These are phyloP conservation scores for Antrozous pallidus DNA, from an alignment of 2,797 vertebrate species.

Conservation along the genomic window DNA sequence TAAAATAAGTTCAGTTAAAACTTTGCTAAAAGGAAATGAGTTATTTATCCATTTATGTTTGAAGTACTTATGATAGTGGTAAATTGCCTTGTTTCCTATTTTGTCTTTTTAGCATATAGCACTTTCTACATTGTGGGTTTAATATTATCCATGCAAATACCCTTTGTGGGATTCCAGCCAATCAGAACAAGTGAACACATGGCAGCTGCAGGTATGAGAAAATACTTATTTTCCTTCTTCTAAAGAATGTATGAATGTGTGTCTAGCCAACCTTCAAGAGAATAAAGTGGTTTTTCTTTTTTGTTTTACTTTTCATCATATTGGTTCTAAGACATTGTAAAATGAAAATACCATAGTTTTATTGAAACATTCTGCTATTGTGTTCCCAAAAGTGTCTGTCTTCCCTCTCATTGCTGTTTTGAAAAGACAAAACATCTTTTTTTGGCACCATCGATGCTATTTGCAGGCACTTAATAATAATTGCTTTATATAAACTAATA, in stretches of 20 bases:
- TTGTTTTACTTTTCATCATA: not conserved
- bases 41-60: not conserved
- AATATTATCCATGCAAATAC: constrained; percentile 98
- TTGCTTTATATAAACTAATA: not conserved
- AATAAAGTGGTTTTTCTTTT: not conserved
- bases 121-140: constrained; percentile 98
- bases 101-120: constrained; percentile 91
- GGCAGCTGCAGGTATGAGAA: constrained; percentile 93
- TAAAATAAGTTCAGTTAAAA: constrained; percentile 34
- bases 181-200: constrained; percentile 99
- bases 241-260: not conserved
- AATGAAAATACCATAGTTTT: not conserved
- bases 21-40: not conserved
- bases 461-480: not conserved
- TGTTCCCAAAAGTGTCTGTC: not conserved
- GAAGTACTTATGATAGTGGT: constrained; percentile 31
- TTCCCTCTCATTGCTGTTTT: not conserved
- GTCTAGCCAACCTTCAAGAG: not conserved
- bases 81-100: constrained; percentile 62
- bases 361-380: not conserved
- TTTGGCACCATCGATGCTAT: not conserved
- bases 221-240: not conserved
- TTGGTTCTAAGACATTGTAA: constrained; percentile 19
- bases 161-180: constrained; percentile 98
- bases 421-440: not conserved